Evolutionary conservation across 2,113 vertebrate genomes (phyloP).

Genomic region (Sinosuthora webbiana): DNA sequence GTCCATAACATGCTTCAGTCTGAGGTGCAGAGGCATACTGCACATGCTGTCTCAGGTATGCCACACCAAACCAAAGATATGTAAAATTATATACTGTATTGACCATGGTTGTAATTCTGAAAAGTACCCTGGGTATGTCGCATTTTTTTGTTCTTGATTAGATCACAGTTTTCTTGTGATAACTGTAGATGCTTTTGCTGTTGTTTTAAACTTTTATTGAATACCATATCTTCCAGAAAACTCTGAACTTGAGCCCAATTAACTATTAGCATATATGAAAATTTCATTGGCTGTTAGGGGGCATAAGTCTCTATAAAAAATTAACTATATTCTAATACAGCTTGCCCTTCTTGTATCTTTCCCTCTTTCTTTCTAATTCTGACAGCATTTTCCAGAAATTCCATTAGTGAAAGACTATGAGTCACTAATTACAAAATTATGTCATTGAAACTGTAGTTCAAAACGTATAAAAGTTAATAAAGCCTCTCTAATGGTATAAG

Average conservation of each 20-base stretch:
- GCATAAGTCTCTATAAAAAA: not conserved
- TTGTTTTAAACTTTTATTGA: not conserved
- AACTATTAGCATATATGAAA: not conserved
- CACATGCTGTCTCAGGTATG: not conserved
- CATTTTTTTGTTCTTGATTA: not conserved
- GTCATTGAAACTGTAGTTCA: slow-evolving; percentile 1
- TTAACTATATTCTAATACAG: not conserved
- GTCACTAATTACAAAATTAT: slow-evolving; percentile 18
- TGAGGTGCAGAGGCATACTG: not conserved
- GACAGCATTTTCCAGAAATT: not conserved
- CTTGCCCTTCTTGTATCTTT: not conserved
- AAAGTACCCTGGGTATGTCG: not conserved
- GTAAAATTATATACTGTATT: not conserved
- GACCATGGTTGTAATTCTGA: not conserved
- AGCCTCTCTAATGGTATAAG: not conserved
- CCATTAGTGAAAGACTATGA: not conserved
- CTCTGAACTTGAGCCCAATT: not conserved
- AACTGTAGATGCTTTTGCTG: not conserved
- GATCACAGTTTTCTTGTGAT: not conserved
- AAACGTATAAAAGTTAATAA: slow-evolving; percentile 29
- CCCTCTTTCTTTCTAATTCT: not conserved
- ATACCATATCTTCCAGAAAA: not conserved
- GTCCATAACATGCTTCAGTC: not conserved
- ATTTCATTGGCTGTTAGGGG: not conserved
- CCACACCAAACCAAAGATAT: not conserved